Evolutionary conservation across 2,888 invertebrate species (phyloP), one percentile per base, ranked within the genome.

Genomic region (Tromatobia lineatoria): DNA sequence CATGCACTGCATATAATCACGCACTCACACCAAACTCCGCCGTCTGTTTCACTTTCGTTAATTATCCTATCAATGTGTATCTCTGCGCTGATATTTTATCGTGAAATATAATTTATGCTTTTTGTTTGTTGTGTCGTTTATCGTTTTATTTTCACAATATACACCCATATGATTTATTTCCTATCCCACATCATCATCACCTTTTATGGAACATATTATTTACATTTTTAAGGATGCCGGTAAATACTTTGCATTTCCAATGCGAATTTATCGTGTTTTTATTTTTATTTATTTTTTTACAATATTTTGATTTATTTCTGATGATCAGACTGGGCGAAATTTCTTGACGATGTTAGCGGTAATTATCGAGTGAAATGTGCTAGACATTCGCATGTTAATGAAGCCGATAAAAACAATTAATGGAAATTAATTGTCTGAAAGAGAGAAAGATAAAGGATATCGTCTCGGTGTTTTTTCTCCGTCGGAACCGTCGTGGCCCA

Each of bases 21-120:
- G 45, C 42, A 67, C 42, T n/a, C 66, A 34, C 34, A 73, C 59
- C 74, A 15, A 29, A 50, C 20, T 20, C 64, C 69, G 67, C 80
- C 77, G 79, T 84, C 71, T 45, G 76, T 86, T 86, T 83, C 84
- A 81, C 83, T 86, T 87, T 87, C 80, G 61, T 84, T 84, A 79
- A 82, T 80, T 80, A 80, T 81, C 74, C 11, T 54, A 42, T 69
- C 73, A 18, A 59, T 71, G 70, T 80, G 38, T 71, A 15, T 76
- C 54, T 57, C n/a, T 70, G 29, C 59, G 59, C 54, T 79, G 54
- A 57, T 67, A 67, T 54, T 57, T 45, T 25, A 50, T 76, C 73
- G 18, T 73, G 73, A 79, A 86, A 85, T 83, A 83, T 78, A 85
- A 80, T 83, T 85, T 80, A 45, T 79, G 69, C 66, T 81, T 85